Percentiles rank a stretch among this genome's conserved stretches.
Evolutionary conservation across 2,888 invertebrate species (phyloP).

Genomic region (Drymonia ruficornis): DNA sequence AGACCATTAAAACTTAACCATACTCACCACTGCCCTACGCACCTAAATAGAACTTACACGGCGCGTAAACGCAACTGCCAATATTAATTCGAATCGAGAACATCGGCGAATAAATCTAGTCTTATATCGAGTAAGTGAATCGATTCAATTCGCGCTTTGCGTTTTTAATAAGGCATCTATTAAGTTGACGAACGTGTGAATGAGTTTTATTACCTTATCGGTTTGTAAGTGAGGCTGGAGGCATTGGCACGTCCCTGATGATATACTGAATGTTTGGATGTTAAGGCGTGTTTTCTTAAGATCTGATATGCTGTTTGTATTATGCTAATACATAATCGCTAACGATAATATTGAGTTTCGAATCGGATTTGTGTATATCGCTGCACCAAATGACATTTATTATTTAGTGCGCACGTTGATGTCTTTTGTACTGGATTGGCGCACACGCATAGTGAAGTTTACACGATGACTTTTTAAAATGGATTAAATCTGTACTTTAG

Average conservation of each 20-base stretch:
- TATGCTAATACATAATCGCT: conserved; percentile 27
- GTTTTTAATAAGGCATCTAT: conserved; percentile 82
- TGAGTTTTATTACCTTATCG: conserved; percentile 81
- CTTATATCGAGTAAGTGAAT: conserved; percentile 53
- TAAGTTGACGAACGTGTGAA: conserved; percentile 82
- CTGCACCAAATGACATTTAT: background rate
- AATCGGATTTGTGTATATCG: background rate
- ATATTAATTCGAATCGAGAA: conserved; percentile 68
- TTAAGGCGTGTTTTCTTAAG: conserved; percentile 23
- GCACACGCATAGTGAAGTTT: conserved; percentile 9
- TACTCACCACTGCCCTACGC: conserved; percentile 11
- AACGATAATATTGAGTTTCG: conserved; percentile 20
- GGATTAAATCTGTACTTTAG: conserved; percentile 12
- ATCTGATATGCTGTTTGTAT: conserved; percentile 20
- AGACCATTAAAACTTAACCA: no score
- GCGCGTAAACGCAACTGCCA: conserved; percentile 64
- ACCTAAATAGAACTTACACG: conserved; percentile 54
- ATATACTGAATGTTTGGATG: conserved; percentile 58
- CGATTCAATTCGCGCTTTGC: conserved; percentile 61
- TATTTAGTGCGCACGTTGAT: conserved; percentile 29
- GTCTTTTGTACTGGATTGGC: conserved; percentile 34
- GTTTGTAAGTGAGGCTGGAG: conserved; percentile 56
- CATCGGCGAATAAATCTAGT: conserved; percentile 55
- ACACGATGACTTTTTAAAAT: no score
- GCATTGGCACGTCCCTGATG: conserved; percentile 77